Base-by-base conservation (phyloP, 2,888 invertebrate genomes). In the Platynereis dumerilii region DNA sequence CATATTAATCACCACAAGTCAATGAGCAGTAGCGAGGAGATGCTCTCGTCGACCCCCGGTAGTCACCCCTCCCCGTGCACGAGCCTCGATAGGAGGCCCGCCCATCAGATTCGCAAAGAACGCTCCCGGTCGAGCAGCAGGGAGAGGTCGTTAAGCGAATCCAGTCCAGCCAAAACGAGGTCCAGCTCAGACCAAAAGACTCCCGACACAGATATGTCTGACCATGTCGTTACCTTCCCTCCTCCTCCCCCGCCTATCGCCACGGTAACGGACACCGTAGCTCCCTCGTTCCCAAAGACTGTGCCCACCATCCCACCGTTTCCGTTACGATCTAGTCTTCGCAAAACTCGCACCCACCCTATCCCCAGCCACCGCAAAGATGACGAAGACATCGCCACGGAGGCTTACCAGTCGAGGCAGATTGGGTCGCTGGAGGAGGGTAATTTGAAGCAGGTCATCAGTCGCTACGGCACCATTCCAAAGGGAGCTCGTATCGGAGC, bases 401-500 rank as follows among this genome's bases (percentile, higher is more conserved):
- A 70, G 2, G 70, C 73, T 44, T 64, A 2, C 15, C 68, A 69
- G 7, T 60, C 39, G 48, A 64, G 74, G 20, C 76, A 72, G 76
- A 92, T 96, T 69, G 96, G 94, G 61, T 94, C 96, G 26, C 87
- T 96, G 74, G 96, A 96, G 85, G 94, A 95, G 72, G 93, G 94
- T 86, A 96, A 96, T 86, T 96, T 96, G 60, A 92, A 94, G 79
- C 90, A 94, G 73, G 95, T 95, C 55, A 83, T 84, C 57, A 96
- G 94, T 85, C 89, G 96, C 28, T 97, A 96, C 83, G 98, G 98
- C 22, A 98, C 98, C 12, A 86, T 98, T 78, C 98, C 98, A 0
- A 98, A 97, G 85, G 96, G 93, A 57, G 95, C 95, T 12, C 89
- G 97, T 72, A 97, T 98, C 76, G 96, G 96, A 34, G 97, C 96